These are phyloP conservation scores for Enteromius treurensis DNA, from an alignment of 2,797 vertebrate species.

Conservation along the genomic window DNA sequence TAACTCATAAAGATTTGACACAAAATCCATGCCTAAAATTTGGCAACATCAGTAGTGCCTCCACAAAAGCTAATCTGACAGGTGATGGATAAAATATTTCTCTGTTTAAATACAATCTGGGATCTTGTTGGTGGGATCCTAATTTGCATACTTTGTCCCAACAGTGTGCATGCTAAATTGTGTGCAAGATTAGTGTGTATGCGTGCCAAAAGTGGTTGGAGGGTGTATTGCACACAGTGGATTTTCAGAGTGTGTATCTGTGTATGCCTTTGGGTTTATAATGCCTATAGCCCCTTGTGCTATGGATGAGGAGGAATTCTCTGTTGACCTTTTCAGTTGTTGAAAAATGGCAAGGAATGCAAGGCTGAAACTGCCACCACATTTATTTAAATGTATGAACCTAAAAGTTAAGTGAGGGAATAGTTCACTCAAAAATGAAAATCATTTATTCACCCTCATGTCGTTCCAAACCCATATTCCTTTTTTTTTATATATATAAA, in stretches of 20 bases:
- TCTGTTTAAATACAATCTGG: slow-evolving; percentile 1
- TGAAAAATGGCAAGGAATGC: slow-evolving; percentile 22
- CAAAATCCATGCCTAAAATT: slow-evolving; percentile 8
- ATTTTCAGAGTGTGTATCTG: slow-evolving; percentile 8
- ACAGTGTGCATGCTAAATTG: slow-evolving; percentile 4
- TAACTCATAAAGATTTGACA: slow-evolving; percentile 7
- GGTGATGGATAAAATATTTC: not conserved
- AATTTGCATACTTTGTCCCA: slow-evolving; percentile 3
- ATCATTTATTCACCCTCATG: slow-evolving; percentile 29
- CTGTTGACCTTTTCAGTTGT: slow-evolving; percentile 18
- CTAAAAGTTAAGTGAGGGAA: slow-evolving; percentile 25
- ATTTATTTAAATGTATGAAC: slow-evolving; percentile 29
- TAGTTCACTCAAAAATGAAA: slow-evolving; percentile 30
- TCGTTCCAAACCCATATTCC: slow-evolving; percentile 61
- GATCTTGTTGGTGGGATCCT: not conserved
- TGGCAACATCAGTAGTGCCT: not conserved
- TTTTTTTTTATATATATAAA: not conserved
- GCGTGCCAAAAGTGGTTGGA: not conserved
- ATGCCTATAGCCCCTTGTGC: not conserved
- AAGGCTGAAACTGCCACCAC: slow-evolving; percentile 1
- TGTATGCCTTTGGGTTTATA: slow-evolving; percentile 11
- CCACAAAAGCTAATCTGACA: slow-evolving; percentile 6
- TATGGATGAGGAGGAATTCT: slow-evolving; percentile 6
- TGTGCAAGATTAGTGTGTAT: not conserved
- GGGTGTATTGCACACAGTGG: not conserved